Evolutionary conservation across 2,888 invertebrate species (phyloP), one percentile per base, ranked within the genome.

Genomic region (Stegophylla sp.): DNA sequence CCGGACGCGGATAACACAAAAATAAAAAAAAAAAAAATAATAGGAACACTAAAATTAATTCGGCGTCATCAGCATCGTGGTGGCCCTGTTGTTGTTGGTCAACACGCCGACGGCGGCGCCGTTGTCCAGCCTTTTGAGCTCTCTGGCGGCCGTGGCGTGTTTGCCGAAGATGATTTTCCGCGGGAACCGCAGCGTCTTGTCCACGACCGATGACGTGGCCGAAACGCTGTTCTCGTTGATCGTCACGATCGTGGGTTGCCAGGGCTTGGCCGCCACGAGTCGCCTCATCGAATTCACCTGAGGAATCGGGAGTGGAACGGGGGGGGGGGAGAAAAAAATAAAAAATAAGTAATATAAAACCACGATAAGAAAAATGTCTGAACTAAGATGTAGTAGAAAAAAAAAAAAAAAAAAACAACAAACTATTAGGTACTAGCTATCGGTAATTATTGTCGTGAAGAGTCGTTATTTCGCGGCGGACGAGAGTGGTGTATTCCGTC

Each of bases 31-130:
- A n/a, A n/a, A n/a, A n/a, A n/a, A n/a, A n/a, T n/a, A n/a, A n/a
- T 77, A 51, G 34, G 59, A 71, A 61, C 77, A 56, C 66, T 26
- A 53, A 17, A 20, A 26, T 79, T 28, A 79, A 71, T 79, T 79
- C 34, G 79, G 79, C 41, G 79, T 41, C 79, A 79, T 76, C 71
- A 79, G 48, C 79, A 61, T 48, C 23, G 79, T 23, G 59, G 79
- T 34, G 41, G 79, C 20, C 71, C 69, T 48, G 61, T 79, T 71
- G 41, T 79, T 79, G 61, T 79, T 77, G 43, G 77, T 77, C 59
- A 77, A 59, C 20, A 61, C 43, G 23, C 77, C 67, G 34, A 43
- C 67, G 10, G 67, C 28, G 13, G 67, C 41, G 59, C 56, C 28
- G 45, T 69, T 71, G 28, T 79, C 79, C 71, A 79, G 15, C 17